Evolutionary conservation across 2,113 vertebrate species (phyloP).

Genomic region (Heloderma charlesbogerti): DNA sequence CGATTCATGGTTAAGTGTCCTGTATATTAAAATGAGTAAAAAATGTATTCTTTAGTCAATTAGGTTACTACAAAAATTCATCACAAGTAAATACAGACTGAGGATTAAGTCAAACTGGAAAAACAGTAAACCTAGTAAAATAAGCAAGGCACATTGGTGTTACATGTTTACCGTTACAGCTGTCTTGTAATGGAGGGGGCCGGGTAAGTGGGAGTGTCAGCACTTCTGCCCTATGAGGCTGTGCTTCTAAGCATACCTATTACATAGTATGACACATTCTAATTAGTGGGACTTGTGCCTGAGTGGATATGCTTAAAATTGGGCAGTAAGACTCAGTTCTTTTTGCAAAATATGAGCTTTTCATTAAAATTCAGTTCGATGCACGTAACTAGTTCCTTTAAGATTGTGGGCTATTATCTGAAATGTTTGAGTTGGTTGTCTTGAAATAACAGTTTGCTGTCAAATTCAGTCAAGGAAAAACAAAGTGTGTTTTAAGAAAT

Average conservation of each 20-base stretch:
- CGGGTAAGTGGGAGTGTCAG: neutral
- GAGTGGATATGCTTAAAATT: neutral
- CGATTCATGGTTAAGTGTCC: too few species aligned
- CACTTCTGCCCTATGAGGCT: neutral
- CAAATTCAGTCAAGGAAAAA: constrained; percentile 12
- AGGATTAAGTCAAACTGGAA: neutral
- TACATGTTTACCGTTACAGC: neutral
- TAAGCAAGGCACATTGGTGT: neutral
- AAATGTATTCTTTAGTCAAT: too few species aligned
- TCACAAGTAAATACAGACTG: neutral
- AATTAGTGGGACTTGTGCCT: neutral
- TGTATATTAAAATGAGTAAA: too few species aligned
- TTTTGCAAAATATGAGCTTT: neutral
- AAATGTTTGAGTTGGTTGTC: neutral
- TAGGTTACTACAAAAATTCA: neutral
- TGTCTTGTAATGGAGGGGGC: neutral
- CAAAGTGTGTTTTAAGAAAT: constrained; percentile 34
- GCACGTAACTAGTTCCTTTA: neutral
- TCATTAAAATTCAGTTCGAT: neutral
- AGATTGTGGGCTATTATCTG: constrained; percentile 23
- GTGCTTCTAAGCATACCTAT: neutral
- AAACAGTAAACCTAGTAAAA: neutral
- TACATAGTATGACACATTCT: neutral
- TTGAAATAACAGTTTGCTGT: constrained; percentile 9
- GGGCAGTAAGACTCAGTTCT: neutral